Evolutionary conservation across 2,113 vertebrate species (phyloP), one percentile per base, ranked within the genome.

Genomic region (Seriola dumerili): DNA sequence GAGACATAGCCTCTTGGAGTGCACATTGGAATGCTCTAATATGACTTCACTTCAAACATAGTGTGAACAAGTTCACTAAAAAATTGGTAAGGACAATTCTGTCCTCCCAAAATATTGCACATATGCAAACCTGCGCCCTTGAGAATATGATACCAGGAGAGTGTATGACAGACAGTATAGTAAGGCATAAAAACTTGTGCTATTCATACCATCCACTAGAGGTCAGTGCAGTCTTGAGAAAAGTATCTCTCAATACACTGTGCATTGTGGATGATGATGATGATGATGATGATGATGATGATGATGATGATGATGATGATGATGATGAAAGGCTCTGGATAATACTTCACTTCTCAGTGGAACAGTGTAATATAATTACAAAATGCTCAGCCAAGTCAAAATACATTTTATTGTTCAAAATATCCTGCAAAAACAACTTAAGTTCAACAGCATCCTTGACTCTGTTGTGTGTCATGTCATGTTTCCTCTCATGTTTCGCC

Each of bases 171-270:
- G 32, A 1, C 42, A 42, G 40, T 29, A 29, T 29, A 29, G 29
- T 29, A 29, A 29, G 29, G 29, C 29, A 29, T 29, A 29, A 29
- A 42, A 7, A 7, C 34, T 42, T 80, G 88, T 36, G 62, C 3
- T 82, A 21, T 25, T n/a, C 5, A 0, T 13, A 4, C 25, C 0
- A 1, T 50, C 87, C 92, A 76, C 86, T 72, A 92, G 92, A 70
- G 73, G 88, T 17, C 90, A 85, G 90, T 88, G 63, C 17, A 44
- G 54, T 38, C 17, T 4, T 72, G 11, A 38, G 34, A 63, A 85
- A 76, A 16, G 17, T 17, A 16, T 14, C 5, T 29, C 63, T 42
- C 36, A 64, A 2, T 16, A 3, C 19, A 13, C 5, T 11, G 4
- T 25, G 40, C 16, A 42, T 1, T n/a, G 6, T 11, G 3, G n/a